These are phyloP conservation scores for Aramus guarauna DNA, from an alignment of 2,113 vertebrate species.

Conservation along the genomic window DNA sequence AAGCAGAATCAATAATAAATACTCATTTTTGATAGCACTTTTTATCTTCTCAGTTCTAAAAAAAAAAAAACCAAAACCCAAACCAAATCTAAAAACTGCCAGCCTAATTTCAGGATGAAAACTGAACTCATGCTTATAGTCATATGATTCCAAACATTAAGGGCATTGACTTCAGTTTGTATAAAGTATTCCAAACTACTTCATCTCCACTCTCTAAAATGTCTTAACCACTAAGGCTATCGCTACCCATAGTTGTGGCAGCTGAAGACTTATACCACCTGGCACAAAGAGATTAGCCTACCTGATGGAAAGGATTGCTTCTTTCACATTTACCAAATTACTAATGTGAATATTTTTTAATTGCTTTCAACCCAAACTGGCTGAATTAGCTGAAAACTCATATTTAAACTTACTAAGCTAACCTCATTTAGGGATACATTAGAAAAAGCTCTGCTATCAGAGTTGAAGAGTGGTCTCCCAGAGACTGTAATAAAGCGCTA, in stretches of 20 bases:
- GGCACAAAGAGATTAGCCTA: neutral
- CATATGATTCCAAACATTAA: conserved; percentile 26
- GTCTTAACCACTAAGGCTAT: neutral
- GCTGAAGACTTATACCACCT: neutral
- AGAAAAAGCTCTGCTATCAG: neutral
- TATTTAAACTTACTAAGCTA: neutral
- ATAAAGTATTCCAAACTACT: neutral
- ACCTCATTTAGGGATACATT: neutral
- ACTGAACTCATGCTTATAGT: conserved; percentile 13
- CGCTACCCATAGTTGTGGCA: neutral
- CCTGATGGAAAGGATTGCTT: neutral
- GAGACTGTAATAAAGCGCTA: neutral
- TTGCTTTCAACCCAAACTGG: neutral
- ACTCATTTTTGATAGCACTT: neutral
- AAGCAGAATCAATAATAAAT: neutral
- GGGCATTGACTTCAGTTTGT: neutral
- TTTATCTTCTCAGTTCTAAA: neutral
- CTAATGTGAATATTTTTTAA: neutral
- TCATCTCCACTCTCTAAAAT: neutral
- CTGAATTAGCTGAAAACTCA: neutral
- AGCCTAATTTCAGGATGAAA: neutral
- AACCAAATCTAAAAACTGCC: neutral
- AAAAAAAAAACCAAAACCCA: too few relatives aligned
- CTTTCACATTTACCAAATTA: neutral
- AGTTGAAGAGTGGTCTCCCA: neutral